Conservation (phyloP, 2,888 invertebrate species). For the Xanthia icteritia region DNA sequence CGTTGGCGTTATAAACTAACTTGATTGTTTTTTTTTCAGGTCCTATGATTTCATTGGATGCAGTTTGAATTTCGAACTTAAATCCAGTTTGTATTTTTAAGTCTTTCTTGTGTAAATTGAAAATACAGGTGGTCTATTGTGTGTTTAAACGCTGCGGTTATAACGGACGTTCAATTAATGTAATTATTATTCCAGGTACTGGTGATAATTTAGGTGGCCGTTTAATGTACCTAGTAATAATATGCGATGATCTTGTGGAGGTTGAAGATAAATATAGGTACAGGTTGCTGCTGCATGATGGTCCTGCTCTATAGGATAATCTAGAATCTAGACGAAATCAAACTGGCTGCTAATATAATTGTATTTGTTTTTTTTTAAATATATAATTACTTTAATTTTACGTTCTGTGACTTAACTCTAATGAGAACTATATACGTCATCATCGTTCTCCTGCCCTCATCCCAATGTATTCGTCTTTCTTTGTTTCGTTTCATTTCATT, state of each 20-base stretch:
- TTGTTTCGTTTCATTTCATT: too few species aligned
- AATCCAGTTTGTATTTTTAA: slow-evolving; percentile 41
- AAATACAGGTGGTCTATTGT: slow-evolving; percentile 6
- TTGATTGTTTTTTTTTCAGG: slow-evolving; percentile 6
- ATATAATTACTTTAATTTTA: too few species aligned
- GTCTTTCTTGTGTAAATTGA: slow-evolving; percentile 24
- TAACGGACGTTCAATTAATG: slow-evolving; percentile 2
- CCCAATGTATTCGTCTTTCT: too few species aligned
- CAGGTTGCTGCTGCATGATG: too few species aligned
- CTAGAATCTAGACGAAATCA: too few species aligned
- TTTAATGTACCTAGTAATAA: slow-evolving; percentile 1
- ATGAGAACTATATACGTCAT: too few species aligned
- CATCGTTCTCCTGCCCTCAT: too few species aligned
- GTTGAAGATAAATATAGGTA: neutral
- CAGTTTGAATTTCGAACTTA: slow-evolving; percentile 29
- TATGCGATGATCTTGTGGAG: neutral
- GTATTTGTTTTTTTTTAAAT: too few species aligned
- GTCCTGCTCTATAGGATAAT: too few species aligned
- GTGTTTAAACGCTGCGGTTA: neutral
- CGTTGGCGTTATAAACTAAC: neutral
- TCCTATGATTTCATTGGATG: slow-evolving; percentile 17
- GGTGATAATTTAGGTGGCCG: neutral
- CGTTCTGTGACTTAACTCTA: too few species aligned
- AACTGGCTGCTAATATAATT: too few species aligned
- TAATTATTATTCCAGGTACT: neutral